Percentiles rank a stretch among this genome's conserved stretches.
phyloP scores from a whole-genome alignment of 2,888 invertebrate genomes.

The Subacronicta megacephala region DNA sequence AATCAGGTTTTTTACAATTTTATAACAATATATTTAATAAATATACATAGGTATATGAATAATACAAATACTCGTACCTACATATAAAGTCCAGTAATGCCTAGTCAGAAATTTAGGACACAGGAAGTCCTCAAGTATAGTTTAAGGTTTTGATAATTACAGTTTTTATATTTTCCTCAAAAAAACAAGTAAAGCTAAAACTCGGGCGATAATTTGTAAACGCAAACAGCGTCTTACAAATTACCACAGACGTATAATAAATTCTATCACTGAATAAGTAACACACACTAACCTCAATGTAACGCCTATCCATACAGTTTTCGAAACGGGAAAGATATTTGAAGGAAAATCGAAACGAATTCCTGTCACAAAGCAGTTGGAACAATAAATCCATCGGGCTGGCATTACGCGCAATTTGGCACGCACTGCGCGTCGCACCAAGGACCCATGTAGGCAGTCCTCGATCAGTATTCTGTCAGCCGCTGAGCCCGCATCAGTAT shows the following conservation, averaged over 20 bases:
- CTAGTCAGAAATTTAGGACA: too few relatives aligned
- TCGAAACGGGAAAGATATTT: slow-evolving; percentile 44
- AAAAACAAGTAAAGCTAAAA: too few relatives aligned
- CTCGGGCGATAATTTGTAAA: neutral
- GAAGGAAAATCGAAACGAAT: slow-evolving; percentile 58
- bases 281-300: slow-evolving; percentile 6
- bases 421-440: slow-evolving; percentile 62
- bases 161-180: too few relatives aligned
- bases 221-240: too few relatives aligned
- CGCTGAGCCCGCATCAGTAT: slow-evolving; percentile 68
- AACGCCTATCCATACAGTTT: slow-evolving; percentile 34
- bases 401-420: slow-evolving; percentile 61
- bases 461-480: slow-evolving; percentile 67
- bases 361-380: slow-evolving; percentile 59
- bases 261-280: slow-evolving; percentile 1
- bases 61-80: too few relatives aligned
- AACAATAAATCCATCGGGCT: slow-evolving; percentile 69
- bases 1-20: too few relatives aligned
- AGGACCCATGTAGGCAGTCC: slow-evolving; percentile 69
- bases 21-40: too few relatives aligned
- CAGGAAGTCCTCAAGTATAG: too few relatives aligned
- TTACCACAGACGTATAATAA: neutral
- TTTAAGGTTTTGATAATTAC: too few relatives aligned
- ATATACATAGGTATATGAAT: too few relatives aligned
- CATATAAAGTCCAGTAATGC: too few relatives aligned